phyloP scores from a whole-genome alignment of 2,113 vertebrate genomes.

The Alethe diademata region DNA sequence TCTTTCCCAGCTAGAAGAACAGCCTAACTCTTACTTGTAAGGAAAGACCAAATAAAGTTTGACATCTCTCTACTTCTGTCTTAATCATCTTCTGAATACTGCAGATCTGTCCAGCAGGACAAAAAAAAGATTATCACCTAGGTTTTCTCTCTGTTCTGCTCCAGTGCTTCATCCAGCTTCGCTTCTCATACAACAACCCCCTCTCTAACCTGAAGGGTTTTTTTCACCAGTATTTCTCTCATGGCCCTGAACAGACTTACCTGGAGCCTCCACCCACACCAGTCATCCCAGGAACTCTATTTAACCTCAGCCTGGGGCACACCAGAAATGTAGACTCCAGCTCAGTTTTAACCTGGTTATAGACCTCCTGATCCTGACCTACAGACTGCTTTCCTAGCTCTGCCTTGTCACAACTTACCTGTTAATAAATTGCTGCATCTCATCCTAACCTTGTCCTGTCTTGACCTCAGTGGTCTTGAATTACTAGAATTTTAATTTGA shows the following conservation, averaged over 20 bases:
- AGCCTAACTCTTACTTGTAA: not conserved
- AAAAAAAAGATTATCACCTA: not conserved
- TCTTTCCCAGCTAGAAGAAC: not conserved
- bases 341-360: not conserved
- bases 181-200: not conserved
- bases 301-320: not conserved
- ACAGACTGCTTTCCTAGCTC: not conserved
- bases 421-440: not conserved
- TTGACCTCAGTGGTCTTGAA: not conserved
- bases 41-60: not conserved
- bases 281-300: not conserved
- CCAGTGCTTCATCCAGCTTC: not conserved
- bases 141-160: not conserved
- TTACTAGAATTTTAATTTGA: not conserved
- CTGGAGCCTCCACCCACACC: not conserved
- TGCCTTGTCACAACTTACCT: not conserved
- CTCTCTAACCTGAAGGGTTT: not conserved
- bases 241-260: not conserved
- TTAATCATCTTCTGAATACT: not conserved
- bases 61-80: not conserved
- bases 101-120: not conserved
- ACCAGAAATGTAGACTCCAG: not conserved
- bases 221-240: not conserved
- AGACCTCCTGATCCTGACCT: not conserved
- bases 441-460: not conserved